phyloP scores from a whole-genome alignment of 2,797 vertebrate species.

The Gymnothorax reevesii region DNA sequence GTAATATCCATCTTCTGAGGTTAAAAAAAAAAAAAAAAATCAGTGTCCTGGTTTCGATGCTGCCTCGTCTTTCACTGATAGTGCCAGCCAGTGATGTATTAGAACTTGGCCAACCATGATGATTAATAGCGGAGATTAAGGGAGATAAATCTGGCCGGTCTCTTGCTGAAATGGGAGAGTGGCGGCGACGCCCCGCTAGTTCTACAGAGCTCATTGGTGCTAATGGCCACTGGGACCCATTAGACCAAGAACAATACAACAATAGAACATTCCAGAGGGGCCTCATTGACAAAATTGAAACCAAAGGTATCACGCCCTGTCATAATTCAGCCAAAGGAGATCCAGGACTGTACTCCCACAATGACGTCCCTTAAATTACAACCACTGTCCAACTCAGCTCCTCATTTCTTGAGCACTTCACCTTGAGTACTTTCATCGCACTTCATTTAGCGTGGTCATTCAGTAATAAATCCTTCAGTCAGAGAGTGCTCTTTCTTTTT shows the following conservation, averaged over 20 bases:
- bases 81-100: background rate
- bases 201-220: background rate
- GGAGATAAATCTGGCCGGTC: background rate
- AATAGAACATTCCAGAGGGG: background rate
- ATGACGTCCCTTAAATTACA: background rate
- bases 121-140: background rate
- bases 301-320: background rate
- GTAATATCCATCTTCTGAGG: too few relatives aligned
- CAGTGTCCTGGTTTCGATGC: background rate
- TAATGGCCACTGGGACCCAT: background rate
- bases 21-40: background rate
- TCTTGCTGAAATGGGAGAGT: background rate
- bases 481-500: too few relatives aligned
- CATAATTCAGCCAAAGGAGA: background rate
- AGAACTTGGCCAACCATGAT: background rate
- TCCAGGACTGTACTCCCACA: background rate
- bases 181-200: background rate
- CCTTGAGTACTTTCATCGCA: background rate
- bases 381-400: background rate
- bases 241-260: background rate
- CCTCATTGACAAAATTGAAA: background rate
- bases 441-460: background rate
- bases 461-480: too few relatives aligned
- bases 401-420: background rate
- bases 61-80: background rate